Evolutionary conservation across 2,888 invertebrate genomes (phyloP).

Genomic region (Lepidochrysops patricia): DNA sequence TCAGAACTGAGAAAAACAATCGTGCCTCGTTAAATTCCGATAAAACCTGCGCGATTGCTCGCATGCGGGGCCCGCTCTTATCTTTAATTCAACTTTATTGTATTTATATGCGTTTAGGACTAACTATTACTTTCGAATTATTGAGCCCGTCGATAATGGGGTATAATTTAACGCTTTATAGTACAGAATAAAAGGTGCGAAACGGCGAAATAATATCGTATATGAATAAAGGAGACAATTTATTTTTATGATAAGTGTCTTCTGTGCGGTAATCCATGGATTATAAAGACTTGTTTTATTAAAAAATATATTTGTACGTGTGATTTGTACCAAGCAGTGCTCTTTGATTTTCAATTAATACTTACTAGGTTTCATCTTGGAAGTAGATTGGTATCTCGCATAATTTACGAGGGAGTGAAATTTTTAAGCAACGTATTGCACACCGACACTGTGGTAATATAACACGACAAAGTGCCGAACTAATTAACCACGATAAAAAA

Average conservation of each 20-base stretch:
- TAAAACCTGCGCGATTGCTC: constrained; percentile 57
- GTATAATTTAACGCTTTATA: constrained; percentile 10
- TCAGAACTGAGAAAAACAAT: constrained; percentile 73
- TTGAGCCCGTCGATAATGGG: constrained; percentile 14
- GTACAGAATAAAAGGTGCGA: not conserved
- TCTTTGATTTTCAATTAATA: no score
- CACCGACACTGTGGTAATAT: no score
- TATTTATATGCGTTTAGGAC: constrained; percentile 25
- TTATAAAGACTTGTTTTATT: not conserved
- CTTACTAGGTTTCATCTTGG: no score
- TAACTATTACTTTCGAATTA: constrained; percentile 19
- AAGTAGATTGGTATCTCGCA: no score
- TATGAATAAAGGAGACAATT: not conserved
- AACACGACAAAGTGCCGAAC: constrained; percentile 23
- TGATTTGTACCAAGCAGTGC: not conserved
- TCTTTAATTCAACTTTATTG: constrained; percentile 31
- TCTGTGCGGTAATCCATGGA: not conserved
- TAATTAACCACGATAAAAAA: constrained; percentile 52
- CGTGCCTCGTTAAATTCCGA: constrained; percentile 70
- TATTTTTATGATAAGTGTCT: constrained; percentile 4
- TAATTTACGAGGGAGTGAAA: no score
- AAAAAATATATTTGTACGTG: not conserved
- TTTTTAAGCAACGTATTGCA: not conserved
- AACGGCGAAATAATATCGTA: not conserved
- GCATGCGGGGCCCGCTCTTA: constrained; percentile 36